Conservation (phyloP, 2,113 vertebrate species). For the Pomatostomus ruficeps region DNA sequence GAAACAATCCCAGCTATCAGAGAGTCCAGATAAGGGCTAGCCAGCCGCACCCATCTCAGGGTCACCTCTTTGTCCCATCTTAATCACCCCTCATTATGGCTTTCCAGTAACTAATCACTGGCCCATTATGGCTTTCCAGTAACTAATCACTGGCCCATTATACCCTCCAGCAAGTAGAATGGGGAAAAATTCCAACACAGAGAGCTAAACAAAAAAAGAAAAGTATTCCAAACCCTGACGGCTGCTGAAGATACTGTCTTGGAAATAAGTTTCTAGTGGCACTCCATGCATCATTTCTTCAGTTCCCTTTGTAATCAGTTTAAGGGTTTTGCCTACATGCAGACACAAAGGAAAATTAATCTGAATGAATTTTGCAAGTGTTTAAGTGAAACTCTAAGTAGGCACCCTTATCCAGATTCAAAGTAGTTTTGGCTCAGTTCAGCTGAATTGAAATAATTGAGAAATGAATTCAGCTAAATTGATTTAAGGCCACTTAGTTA, state of each 20-base stretch:
- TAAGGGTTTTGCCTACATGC: background rate
- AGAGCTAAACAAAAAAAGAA: too few species aligned
- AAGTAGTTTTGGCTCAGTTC: background rate
- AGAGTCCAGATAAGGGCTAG: too few species aligned
- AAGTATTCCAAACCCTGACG: too few species aligned
- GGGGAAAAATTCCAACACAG: too few species aligned
- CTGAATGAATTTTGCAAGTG: background rate
- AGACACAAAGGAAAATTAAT: background rate
- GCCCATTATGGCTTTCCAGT: too few species aligned
- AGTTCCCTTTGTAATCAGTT: background rate
- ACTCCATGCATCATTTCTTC: background rate
- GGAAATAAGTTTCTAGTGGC: background rate
- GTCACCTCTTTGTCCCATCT: too few species aligned
- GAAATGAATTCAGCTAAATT: background rate
- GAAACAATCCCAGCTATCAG: too few species aligned
- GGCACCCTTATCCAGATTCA: background rate
- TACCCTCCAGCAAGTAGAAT: too few species aligned
- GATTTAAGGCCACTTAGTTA: background rate
- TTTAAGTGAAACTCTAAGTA: background rate
- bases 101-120: too few species aligned
- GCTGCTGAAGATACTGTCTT: background rate
- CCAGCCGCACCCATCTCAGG: too few species aligned
- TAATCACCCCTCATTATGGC: too few species aligned
- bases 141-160: too few species aligned
- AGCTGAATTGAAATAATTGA: background rate